Percentiles rank a stretch among this genome's conserved stretches.
These are phyloP conservation scores for Hyperopisus bebe DNA, from an alignment of 2,113 vertebrate genomes.

Conservation along the genomic window DNA sequence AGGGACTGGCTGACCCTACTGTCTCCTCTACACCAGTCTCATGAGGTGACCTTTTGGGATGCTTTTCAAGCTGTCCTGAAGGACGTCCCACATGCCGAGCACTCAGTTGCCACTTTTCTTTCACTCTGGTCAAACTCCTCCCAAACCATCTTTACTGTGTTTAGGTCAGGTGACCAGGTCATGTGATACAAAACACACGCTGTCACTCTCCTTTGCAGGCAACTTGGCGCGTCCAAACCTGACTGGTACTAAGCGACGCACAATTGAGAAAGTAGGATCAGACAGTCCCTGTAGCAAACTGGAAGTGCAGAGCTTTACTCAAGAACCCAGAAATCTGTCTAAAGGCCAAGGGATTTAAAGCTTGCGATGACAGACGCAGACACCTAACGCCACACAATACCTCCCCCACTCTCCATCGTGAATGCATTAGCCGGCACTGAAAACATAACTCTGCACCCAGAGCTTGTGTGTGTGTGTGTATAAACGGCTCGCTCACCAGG, in stretches of 20 bases:
- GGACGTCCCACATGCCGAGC: not conserved
- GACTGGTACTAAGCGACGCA: not conserved
- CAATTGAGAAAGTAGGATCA: not conserved
- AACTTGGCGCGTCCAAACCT: not conserved
- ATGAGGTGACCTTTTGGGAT: not conserved
- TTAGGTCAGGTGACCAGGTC: not conserved
- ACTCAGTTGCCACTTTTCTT: not conserved
- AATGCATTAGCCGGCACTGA: not conserved
- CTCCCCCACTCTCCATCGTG: not conserved
- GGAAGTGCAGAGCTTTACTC: not conserved
- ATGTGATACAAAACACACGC: not conserved
- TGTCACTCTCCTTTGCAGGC: not conserved
- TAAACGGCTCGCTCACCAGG: constrained; percentile 65
- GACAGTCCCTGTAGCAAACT: not conserved
- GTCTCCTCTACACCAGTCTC: not conserved
- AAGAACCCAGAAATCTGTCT: not conserved
- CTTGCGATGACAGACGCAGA: not conserved
- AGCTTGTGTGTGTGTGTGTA: not conserved
- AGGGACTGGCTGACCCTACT: not conserved
- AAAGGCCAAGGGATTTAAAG: not conserved
- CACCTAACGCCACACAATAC: not conserved
- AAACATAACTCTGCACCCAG: not conserved
- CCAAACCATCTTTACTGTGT: not conserved
- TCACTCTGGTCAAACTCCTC: not conserved
- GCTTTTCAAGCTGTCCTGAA: not conserved